A percentile compares a stretch with the other conserved stretches of the same genome.
These are phyloP conservation scores for Bellardia bayeri DNA, from an alignment of 2,888 invertebrate genomes.

Conservation along the genomic window DNA sequence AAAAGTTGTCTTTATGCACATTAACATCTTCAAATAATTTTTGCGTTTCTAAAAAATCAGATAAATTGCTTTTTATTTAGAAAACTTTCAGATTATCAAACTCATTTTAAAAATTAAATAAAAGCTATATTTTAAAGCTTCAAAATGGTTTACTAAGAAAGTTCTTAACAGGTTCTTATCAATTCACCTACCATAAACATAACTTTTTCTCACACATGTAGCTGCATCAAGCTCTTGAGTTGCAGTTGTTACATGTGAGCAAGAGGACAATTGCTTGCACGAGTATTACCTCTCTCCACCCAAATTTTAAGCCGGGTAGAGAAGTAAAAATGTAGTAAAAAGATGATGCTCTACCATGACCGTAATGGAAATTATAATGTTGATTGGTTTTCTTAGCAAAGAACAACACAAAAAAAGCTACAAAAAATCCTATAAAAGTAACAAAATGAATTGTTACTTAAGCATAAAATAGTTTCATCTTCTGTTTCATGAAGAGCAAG, in stretches of 20 bases:
- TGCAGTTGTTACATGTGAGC: conserved; percentile 38
- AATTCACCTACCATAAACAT: conserved; percentile 16
- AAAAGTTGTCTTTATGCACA: too few relatives aligned
- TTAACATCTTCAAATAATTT: too few relatives aligned
- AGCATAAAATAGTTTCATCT: conserved; percentile 65
- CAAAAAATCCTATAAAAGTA: conserved; percentile 36
- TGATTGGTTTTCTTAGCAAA: conserved; percentile 75
- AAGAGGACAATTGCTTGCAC: conserved; percentile 37
- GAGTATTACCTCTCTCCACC: not conserved
- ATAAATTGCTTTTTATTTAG: too few relatives aligned
- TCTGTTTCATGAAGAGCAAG: conserved; percentile 24
- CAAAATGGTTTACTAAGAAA: too few relatives aligned
- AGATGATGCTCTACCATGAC: conserved; percentile 70
- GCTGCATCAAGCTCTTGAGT: conserved; percentile 15
- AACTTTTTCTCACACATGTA: conserved; percentile 48
- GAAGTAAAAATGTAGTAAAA: conserved; percentile 29
- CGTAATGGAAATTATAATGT: conserved; percentile 76
- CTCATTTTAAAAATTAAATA: too few relatives aligned
- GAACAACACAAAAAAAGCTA: conserved; percentile 18
- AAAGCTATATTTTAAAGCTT: too few relatives aligned
- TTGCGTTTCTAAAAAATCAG: too few relatives aligned
- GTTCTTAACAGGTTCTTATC: not conserved
- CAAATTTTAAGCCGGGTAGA: not conserved
- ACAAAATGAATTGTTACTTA: conserved; percentile 66
- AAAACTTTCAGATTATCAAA: too few relatives aligned